A percentile compares a stretch with the other conserved stretches of the same genome.
Evolutionary conservation across 1,140 invertebrate genomes (phyloP).

Genomic region (Ladona fulva): DNA sequence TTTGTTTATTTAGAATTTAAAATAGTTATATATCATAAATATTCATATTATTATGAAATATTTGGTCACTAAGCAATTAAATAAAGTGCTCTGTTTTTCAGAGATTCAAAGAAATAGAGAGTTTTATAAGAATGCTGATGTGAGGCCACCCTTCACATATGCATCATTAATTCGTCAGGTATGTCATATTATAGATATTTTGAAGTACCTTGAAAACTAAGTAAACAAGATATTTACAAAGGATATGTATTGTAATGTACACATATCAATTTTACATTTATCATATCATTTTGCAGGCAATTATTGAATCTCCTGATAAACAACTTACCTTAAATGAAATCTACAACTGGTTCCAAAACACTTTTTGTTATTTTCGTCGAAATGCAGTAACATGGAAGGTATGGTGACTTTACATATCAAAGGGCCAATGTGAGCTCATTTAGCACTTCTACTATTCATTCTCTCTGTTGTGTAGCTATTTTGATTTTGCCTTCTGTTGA

Average conservation of each 20-base stretch:
- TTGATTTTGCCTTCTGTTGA: not conserved
- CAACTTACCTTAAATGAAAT: slow-evolving; percentile 99
- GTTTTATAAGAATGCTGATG: slow-evolving; percentile 96
- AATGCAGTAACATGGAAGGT: slow-evolving; percentile 99
- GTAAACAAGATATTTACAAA: too few species aligned
- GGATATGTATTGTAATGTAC: not conserved
- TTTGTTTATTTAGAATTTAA: too few species aligned
- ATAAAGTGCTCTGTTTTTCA: slow-evolving; percentile 43
- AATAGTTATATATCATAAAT: too few species aligned
- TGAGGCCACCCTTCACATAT: slow-evolving; percentile 97
- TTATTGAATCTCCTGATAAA: slow-evolving; percentile 97
- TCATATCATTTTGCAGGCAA: slow-evolving; percentile 59
- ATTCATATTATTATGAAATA: too few species aligned
- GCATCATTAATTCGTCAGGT: slow-evolving; percentile 97
- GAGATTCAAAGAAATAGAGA: slow-evolving; percentile 97
- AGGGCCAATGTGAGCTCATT: slow-evolving; percentile 11
- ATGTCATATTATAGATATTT: slow-evolving; percentile 36
- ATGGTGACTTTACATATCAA: slow-evolving; percentile 31
- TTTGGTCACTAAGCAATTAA: too few species aligned
- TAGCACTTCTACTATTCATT: not conserved
- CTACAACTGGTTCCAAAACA: slow-evolving; percentile 99
- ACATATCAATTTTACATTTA: not conserved
- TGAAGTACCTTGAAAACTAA: not conserved
- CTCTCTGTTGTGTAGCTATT: not conserved
- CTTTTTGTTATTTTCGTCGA: slow-evolving; percentile 98